Evolutionary conservation across 64 coral and sea anemone genomes (phyloP).

Genomic region (Catalaphyllia jardinei): DNA sequence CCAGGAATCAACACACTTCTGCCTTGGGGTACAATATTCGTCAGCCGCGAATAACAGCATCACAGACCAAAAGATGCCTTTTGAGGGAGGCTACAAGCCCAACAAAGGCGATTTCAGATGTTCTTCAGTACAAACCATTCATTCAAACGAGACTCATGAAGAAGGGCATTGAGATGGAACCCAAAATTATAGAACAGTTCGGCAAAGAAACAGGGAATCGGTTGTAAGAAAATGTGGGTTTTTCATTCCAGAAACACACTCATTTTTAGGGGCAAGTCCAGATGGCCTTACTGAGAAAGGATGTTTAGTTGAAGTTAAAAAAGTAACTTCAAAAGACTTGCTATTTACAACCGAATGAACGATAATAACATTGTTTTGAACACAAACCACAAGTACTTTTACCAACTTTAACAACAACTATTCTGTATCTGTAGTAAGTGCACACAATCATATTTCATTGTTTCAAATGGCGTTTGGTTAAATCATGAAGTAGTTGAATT

Average conservation of each 20-base stretch:
- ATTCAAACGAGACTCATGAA: constrained; percentile 59
- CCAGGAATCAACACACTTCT: constrained; percentile 48
- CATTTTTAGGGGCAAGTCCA: constrained; percentile 65
- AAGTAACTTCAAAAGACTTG: constrained; percentile 64
- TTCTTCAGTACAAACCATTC: constrained; percentile 30
- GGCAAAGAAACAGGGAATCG: too few relatives aligned
- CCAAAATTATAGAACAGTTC: constrained; percentile 43
- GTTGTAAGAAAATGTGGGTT: constrained; percentile 44
- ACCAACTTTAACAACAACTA: constrained; percentile 73
- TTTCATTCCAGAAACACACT: constrained; percentile 52
- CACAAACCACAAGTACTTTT: constrained; percentile 58
- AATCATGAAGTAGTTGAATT: constrained; percentile 54
- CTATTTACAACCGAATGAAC: constrained; percentile 49
- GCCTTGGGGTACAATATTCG: constrained; percentile 41
- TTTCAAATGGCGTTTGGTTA: constrained; percentile 46
- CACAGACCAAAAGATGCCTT: constrained; percentile 62
- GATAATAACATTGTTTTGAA: constrained; percentile 20
- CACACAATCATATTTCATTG: constrained; percentile 47
- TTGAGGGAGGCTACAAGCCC: constrained; percentile 51
- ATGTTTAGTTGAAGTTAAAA: constrained; percentile 61
- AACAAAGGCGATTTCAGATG: constrained; percentile 58
- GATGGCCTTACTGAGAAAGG: constrained; percentile 57
- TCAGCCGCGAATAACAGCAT: constrained; percentile 69
- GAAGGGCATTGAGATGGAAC: constrained; percentile 68
- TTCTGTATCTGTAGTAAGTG: constrained; percentile 51